Evolutionary conservation across 2,888 invertebrate species (phyloP).

Genomic region (Ecliptopera silaceata): DNA sequence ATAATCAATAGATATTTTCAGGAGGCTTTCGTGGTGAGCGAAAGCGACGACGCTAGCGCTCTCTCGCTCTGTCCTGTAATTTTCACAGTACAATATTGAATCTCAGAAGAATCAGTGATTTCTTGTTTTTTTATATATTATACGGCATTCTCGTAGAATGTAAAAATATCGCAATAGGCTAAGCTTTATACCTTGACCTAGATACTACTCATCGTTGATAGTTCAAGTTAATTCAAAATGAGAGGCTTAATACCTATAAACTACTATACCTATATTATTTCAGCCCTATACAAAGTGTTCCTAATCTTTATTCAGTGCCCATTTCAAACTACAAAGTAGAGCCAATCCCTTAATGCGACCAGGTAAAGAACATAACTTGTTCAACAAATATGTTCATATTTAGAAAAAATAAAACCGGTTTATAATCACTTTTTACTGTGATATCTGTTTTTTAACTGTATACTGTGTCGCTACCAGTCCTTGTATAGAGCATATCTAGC

Average conservation of each 20-base stretch:
- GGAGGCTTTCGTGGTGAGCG: constrained; percentile 78
- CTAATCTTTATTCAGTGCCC: neutral
- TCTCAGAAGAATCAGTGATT: constrained; percentile 36
- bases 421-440: constrained; percentile 39
- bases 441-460: constrained; percentile 58
- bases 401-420: constrained; percentile 39
- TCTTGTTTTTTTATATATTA: neutral
- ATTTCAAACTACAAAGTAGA: neutral
- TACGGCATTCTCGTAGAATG: neutral
- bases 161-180: neutral
- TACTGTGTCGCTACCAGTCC: constrained; percentile 52
- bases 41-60: constrained; percentile 54
- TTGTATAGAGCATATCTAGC: constrained; percentile 48
- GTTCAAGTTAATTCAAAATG: neutral
- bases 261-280: neutral
- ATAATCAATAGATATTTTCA: constrained; percentile 84
- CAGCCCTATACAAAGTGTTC: neutral
- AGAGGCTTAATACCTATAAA: neutral
- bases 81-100: constrained; percentile 61
- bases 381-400: neutral
- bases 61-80: constrained; percentile 72
- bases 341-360: constrained; percentile 1
- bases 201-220: neutral
- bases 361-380: constrained; percentile 7
- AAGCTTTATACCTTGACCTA: constrained; percentile 1